phyloP scores from a whole-genome alignment of 2,113 vertebrate genomes.

The Cyphomyrus discorhynchus region DNA sequence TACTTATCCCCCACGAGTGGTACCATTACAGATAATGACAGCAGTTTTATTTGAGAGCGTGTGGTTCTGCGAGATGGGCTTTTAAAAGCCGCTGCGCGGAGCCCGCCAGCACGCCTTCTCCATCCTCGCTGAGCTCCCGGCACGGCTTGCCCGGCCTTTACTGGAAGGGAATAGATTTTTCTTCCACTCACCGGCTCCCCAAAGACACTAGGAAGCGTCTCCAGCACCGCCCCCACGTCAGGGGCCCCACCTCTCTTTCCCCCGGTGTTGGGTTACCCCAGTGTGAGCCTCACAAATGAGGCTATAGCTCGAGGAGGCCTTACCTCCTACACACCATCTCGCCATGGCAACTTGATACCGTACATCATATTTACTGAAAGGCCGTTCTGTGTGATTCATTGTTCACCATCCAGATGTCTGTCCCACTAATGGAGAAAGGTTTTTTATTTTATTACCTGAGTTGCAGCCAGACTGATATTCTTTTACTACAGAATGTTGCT shows the following conservation, averaged over 20 bases:
- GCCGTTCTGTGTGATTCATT: neutral
- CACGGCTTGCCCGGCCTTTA: neutral
- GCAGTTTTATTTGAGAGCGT: slow-evolving; percentile 4
- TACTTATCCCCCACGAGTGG: neutral
- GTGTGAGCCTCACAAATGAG: neutral
- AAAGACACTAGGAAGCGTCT: neutral
- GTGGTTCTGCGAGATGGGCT: neutral
- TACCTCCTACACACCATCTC: neutral
- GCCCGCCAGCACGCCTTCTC: neutral
- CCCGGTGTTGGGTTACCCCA: neutral
- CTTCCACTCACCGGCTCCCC: neutral
- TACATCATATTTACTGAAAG: slow-evolving; percentile 4
- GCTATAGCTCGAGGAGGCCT: neutral
- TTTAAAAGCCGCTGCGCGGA: neutral
- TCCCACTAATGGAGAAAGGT: slow-evolving; percentile 6
- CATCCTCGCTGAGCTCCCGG: neutral
- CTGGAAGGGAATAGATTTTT: neutral
- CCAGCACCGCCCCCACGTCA: neutral
- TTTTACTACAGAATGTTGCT: neutral
- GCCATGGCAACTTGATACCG: neutral
- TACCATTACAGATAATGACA: neutral
- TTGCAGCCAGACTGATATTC: neutral
- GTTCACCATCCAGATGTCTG: neutral
- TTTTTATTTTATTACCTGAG: slow-evolving; percentile 7
- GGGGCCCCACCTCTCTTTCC: neutral